These are phyloP conservation scores for Eupithecia tripunctaria DNA, from an alignment of 2,888 invertebrate genomes.

Conservation along the genomic window DNA sequence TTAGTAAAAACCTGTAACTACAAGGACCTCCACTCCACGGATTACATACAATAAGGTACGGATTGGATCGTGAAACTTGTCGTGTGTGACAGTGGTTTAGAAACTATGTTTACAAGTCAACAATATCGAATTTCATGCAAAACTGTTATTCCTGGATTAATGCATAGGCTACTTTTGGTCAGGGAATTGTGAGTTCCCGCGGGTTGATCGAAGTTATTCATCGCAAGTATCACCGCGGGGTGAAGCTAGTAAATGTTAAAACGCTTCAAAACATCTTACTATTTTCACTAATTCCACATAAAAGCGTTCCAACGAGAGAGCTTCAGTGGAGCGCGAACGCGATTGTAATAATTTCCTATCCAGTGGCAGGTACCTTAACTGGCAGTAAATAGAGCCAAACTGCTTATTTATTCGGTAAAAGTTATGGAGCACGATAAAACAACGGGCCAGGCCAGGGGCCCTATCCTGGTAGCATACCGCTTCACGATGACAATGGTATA, in stretches of 20 bases:
- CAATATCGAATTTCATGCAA: too few species aligned
- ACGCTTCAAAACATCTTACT: neutral
- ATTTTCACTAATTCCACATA: neutral
- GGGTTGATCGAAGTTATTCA: neutral
- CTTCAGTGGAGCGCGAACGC: slow-evolving; percentile 8
- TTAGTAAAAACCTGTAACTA: too few species aligned
- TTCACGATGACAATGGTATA: neutral
- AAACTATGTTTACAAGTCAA: too few species aligned
- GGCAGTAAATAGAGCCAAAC: slow-evolving; percentile 68
- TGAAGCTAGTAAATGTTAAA: neutral
- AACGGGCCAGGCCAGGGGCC: slow-evolving; percentile 33
- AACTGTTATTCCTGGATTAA: neutral
- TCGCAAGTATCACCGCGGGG: neutral
- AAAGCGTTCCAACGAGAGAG: neutral
- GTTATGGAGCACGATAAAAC: slow-evolving; percentile 73
- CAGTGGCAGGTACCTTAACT: slow-evolving; percentile 30
- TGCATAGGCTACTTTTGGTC: neutral
- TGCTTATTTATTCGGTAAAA: slow-evolving; percentile 69
- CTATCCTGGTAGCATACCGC: neutral
- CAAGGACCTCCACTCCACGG: too few species aligned
- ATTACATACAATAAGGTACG: too few species aligned
- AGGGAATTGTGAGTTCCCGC: neutral
- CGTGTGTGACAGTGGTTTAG: too few species aligned
- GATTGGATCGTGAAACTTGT: too few species aligned
- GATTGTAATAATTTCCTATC: slow-evolving; percentile 16